These are phyloP conservation scores for Delichon dasypus DNA, from an alignment of 2,797 vertebrate species.

Conservation along the genomic window DNA sequence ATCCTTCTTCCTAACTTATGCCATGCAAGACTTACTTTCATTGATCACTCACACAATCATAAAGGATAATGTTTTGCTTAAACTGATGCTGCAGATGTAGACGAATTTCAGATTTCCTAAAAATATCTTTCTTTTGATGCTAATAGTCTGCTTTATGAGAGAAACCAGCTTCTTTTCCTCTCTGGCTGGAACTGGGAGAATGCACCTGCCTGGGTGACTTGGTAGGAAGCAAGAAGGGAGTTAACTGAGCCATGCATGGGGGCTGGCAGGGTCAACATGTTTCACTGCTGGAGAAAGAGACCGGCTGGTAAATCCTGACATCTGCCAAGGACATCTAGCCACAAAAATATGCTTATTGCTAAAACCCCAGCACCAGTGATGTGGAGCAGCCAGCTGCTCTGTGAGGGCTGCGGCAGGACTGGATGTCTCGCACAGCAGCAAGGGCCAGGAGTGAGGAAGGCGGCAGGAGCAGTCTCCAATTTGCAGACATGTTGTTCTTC, in stretches of 20 bases:
- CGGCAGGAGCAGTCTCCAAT: not conserved
- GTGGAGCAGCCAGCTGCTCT: not conserved
- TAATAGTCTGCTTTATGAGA: not conserved
- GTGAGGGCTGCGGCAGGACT: not conserved
- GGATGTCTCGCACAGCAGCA: accelerated
- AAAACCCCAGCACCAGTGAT: accelerated
- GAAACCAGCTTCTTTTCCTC: not conserved
- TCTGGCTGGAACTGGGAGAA: not conserved
- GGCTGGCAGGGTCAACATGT: not conserved
- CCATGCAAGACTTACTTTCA: not conserved
- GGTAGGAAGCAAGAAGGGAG: accelerated
- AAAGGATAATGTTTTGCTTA: not conserved
- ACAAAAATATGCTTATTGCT: not conserved
- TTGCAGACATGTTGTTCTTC: accelerated
- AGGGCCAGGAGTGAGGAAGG: not conserved
- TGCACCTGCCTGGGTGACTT: not conserved
- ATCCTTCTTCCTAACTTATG: not conserved
- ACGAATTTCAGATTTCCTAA: not conserved
- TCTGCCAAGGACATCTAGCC: not conserved
- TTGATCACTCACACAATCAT: not conserved
- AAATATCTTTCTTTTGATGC: not conserved
- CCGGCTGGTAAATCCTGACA: not conserved
- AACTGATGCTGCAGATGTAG: not conserved
- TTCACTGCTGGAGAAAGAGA: not conserved
- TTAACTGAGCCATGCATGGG: accelerated